Conservation (phyloP, 2,888 invertebrate species). For the Smittia aterrima region DNA sequence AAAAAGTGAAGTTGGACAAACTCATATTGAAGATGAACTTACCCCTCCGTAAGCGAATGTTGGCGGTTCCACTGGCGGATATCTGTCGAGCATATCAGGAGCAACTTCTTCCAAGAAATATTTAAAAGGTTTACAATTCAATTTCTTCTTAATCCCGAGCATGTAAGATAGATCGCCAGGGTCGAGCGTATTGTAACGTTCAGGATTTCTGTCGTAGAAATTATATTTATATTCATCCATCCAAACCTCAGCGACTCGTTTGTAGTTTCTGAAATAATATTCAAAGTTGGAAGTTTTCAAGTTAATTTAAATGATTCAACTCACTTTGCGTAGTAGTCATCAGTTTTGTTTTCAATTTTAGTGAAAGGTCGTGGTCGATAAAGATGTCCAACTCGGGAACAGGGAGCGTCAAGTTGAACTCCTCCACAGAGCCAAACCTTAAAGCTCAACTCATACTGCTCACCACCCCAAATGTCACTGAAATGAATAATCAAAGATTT, state of each 20-base stretch:
- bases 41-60: conserved; percentile 59
- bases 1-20: neutral
- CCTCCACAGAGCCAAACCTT: conserved; percentile 91
- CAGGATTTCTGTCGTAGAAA: conserved; percentile 74
- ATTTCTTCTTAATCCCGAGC: conserved; percentile 66
- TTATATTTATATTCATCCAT: conserved; percentile 95
- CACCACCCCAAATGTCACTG: conserved; percentile 60
- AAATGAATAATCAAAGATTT: too few species aligned
- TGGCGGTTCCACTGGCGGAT: conserved; percentile 66
- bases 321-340: conserved; percentile 17
- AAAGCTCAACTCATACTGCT: conserved; percentile 95
- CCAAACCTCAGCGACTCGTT: conserved; percentile 94
- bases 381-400: conserved; percentile 88
- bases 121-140: conserved; percentile 86
- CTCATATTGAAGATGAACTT: neutral
- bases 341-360: neutral
- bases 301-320: neutral
- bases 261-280: conserved; percentile 67
- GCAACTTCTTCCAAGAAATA: conserved; percentile 95
- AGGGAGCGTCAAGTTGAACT: conserved; percentile 85
- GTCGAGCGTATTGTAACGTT: conserved; percentile 68
- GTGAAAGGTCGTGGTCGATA: conserved; percentile 57
- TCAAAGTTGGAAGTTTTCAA: too few species aligned
- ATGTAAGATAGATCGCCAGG: conserved; percentile 80
- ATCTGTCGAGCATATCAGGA: conserved; percentile 75